Evolutionary conservation across 1,140 invertebrate genomes (phyloP).

Genomic region (Thalassaphorura encarpata): DNA sequence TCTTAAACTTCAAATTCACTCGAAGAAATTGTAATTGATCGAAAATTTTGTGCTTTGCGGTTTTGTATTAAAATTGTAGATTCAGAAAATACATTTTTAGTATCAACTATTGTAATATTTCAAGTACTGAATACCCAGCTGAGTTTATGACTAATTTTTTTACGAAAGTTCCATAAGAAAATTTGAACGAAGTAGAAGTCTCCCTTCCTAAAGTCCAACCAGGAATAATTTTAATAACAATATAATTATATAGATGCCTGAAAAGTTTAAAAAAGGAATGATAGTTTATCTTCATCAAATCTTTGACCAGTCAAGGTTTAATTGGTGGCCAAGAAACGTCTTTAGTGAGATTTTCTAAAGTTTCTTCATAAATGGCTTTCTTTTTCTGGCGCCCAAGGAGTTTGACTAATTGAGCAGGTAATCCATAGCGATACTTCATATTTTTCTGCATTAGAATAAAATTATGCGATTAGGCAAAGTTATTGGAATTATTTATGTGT

Average conservation of each 20-base stretch:
- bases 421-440: slow-evolving; percentile 1
- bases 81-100: not conserved
- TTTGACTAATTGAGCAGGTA: slow-evolving; percentile 12
- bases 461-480: not conserved
- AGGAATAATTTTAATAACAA: not conserved
- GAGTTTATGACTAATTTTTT: not conserved
- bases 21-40: too few relatives aligned
- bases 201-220: not conserved
- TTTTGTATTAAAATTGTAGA: too few relatives aligned
- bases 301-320: not conserved
- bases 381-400: slow-evolving; percentile 1
- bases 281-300: not conserved
- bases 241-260: not conserved
- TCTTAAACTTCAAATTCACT: too few relatives aligned
- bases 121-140: not conserved
- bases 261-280: not conserved
- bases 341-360: slow-evolving; percentile 23
- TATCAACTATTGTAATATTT: not conserved
- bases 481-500: not conserved
- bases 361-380: slow-evolving; percentile 28
- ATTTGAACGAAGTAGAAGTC: not conserved
- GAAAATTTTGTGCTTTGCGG: too few relatives aligned
- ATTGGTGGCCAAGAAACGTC: slow-evolving; percentile 28
- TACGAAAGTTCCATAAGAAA: not conserved
- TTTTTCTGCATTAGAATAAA: not conserved